Conservation (phyloP, 1,140 invertebrate genomes). For the Drosophila truncata region DNA sequence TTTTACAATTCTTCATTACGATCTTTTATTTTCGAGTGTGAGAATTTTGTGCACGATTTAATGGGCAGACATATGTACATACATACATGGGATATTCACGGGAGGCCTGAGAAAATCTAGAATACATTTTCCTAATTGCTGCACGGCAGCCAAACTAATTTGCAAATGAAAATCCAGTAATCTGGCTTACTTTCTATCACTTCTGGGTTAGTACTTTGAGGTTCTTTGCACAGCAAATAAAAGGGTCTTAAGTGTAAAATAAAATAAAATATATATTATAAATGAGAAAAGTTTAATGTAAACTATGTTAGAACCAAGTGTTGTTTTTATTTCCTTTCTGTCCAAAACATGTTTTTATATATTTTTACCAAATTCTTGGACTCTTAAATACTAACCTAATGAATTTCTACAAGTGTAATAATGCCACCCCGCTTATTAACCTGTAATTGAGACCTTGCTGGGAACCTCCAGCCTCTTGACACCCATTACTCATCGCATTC, state of each 20-base stretch:
- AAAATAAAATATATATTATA: no score
- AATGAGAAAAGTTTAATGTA: no score
- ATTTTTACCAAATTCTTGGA: no score
- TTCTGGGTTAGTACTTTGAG: not conserved
- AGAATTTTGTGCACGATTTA: slow-evolving; percentile 43
- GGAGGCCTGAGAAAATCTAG: slow-evolving; percentile 28
- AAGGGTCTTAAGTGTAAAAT: not conserved
- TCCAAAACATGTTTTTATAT: no score
- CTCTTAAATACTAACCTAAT: not conserved
- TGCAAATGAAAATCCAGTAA: slow-evolving; percentile 31
- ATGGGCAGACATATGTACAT: slow-evolving; percentile 9
- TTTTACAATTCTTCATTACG: slow-evolving; percentile 46
- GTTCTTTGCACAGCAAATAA: not conserved
- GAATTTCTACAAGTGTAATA: not conserved
- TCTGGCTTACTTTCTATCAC: slow-evolving; percentile 22
- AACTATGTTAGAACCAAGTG: no score
- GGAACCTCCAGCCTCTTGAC: slow-evolving; percentile 13
- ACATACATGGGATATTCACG: not conserved
- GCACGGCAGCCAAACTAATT: slow-evolving; percentile 13
- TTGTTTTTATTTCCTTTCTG: no score
- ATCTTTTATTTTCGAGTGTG: slow-evolving; percentile 49
- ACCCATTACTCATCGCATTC: slow-evolving; percentile 36
- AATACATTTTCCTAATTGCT: slow-evolving; percentile 48
- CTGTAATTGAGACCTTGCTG: slow-evolving; percentile 21
- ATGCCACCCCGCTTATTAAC: slow-evolving; percentile 4